phyloP scores from a whole-genome alignment of 2,797 vertebrate species.

The Gallinago solitaria region DNA sequence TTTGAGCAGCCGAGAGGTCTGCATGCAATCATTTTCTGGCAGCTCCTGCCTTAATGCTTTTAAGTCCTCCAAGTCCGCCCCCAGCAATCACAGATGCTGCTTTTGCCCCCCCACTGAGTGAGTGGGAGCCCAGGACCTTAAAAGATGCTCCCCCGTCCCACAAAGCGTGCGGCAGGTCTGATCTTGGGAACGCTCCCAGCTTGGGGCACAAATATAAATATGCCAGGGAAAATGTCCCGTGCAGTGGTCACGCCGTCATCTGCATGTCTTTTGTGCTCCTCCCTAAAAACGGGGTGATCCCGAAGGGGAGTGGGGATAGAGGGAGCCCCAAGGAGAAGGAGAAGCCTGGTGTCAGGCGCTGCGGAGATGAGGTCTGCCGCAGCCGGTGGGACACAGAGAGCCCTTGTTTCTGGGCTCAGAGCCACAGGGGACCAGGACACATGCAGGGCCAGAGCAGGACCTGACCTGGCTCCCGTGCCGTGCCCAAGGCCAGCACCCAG shows the following conservation, averaged over 20 bases:
- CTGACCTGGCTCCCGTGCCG: background rate
- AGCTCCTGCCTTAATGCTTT: background rate
- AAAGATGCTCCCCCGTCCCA: background rate
- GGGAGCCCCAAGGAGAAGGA: background rate
- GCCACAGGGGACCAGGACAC: background rate
- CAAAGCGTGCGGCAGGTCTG: accelerated
- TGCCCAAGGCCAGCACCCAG: background rate
- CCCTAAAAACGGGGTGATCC: background rate
- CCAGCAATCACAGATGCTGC: background rate
- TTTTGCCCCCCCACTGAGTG: background rate
- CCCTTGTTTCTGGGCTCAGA: constrained; percentile 27
- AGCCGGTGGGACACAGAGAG: constrained; percentile 1
- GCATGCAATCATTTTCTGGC: background rate
- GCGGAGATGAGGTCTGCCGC: background rate
- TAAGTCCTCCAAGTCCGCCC: background rate
- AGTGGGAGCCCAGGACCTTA: background rate
- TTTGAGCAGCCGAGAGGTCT: background rate
- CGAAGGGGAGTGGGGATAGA: background rate
- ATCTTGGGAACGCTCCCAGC: background rate
- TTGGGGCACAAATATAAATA: background rate
- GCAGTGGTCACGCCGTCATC: accelerated
- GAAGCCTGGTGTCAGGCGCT: constrained; percentile 26
- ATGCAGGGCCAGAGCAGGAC: background rate
- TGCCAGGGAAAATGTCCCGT: background rate
- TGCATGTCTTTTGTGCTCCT: accelerated